phyloP scores from a whole-genome alignment of 2,888 invertebrate genomes.

The Euclidia mi region DNA sequence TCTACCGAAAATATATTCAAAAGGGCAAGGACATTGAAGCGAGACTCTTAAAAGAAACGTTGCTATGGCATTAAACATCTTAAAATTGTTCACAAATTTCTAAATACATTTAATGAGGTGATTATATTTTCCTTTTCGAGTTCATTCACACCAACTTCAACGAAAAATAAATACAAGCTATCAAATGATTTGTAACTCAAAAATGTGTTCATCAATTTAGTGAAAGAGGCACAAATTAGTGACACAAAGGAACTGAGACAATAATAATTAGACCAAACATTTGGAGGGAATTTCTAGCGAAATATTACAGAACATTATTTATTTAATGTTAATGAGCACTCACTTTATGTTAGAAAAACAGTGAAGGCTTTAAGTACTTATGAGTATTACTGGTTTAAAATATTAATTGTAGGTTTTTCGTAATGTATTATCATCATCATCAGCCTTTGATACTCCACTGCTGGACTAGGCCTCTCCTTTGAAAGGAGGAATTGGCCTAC shows the following conservation, averaged over 20 bases:
- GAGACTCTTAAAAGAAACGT: no score
- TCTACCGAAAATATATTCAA: no score
- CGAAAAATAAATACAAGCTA: no score
- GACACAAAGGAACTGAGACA: background rate
- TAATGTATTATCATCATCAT: no score
- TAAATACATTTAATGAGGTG: no score
- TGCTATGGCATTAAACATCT: no score
- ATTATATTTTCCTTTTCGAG: background rate
- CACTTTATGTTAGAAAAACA: background rate
- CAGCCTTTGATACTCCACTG: no score
- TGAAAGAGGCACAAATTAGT: background rate
- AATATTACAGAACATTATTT: conserved; percentile 1
- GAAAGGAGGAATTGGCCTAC: no score
- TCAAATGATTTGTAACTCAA: background rate
- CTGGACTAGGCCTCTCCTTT: no score
- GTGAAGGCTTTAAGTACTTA: background rate
- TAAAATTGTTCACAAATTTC: no score
- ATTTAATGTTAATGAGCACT: background rate
- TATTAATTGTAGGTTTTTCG: no score
- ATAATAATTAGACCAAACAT: background rate
- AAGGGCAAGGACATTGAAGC: no score
- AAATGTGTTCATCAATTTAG: background rate
- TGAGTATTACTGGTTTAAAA: background rate
- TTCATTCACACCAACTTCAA: background rate
- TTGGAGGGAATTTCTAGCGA: background rate